These are phyloP conservation scores for Peribatodes rhomboidaria DNA, from an alignment of 2,888 invertebrate genomes.

Conservation along the genomic window DNA sequence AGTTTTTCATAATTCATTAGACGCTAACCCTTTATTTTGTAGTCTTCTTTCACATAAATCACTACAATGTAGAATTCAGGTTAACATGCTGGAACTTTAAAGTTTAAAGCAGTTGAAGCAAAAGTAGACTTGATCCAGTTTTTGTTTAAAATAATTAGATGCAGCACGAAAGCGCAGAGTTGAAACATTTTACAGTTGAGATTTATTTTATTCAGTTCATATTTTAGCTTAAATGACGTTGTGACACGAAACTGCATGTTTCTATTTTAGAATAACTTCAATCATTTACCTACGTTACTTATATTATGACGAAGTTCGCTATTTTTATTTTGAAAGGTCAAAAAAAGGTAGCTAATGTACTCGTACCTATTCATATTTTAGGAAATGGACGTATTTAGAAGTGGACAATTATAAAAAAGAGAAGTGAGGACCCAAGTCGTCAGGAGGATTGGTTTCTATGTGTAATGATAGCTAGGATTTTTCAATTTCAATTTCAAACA, in stretches of 20 bases:
- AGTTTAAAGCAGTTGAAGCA: conserved; percentile 34
- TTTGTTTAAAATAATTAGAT: conserved; percentile 40
- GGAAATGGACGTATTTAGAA: too few relatives aligned
- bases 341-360: too few relatives aligned
- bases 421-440: too few relatives aligned
- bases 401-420: too few relatives aligned
- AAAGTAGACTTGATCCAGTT: conserved; percentile 35
- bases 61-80: conserved; percentile 34
- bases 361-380: too few relatives aligned
- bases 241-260: conserved; percentile 32
- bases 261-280: not conserved
- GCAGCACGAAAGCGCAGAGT: conserved; percentile 41
- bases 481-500: too few relatives aligned
- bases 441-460: too few relatives aligned
- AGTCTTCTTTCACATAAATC: conserved; percentile 32
- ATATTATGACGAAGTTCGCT: too few relatives aligned
- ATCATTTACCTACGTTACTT: not conserved
- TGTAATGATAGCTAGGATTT: too few relatives aligned
- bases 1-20: conserved; percentile 11
- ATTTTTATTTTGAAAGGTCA: too few relatives aligned
- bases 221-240: conserved; percentile 22
- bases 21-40: conserved; percentile 25
- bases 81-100: conserved; percentile 37
- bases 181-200: conserved; percentile 35
- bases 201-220: conserved; percentile 21